A percentile compares a stretch with the other conserved stretches of the same genome.
Evolutionary conservation across 2,113 vertebrate genomes (phyloP).

Genomic region (Ivindomyrus marchei): DNA sequence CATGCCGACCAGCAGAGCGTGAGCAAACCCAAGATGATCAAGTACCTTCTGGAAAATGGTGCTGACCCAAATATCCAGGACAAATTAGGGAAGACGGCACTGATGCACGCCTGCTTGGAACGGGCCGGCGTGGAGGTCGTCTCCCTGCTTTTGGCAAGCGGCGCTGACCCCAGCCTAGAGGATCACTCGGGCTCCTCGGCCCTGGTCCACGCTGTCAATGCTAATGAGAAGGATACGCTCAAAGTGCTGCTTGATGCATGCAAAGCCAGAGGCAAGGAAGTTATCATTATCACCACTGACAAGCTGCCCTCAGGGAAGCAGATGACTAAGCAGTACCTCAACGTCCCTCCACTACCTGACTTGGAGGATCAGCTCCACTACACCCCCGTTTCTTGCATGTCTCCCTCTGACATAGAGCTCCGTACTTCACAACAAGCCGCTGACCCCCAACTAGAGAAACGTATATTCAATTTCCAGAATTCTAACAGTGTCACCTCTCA

Average conservation of each 20-base stretch:
- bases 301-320: conserved; percentile 69
- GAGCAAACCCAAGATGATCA: conserved; percentile 79
- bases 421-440: conserved; percentile 41
- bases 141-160: conserved; percentile 66
- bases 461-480: conserved; percentile 54
- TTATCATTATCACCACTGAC: conserved; percentile 83
- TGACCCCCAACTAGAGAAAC: conserved; percentile 46
- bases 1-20: conserved; percentile 75
- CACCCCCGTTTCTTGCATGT: conserved; percentile 46
- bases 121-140: conserved; percentile 71
- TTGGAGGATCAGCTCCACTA: conserved; percentile 51
- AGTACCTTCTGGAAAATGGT: conserved; percentile 81
- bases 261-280: conserved; percentile 79
- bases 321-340: conserved; percentile 76
- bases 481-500: conserved; percentile 37
- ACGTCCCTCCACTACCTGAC: conserved; percentile 67
- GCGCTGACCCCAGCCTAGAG: conserved; percentile 81
- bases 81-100: conserved; percentile 78
- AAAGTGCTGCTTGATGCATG: conserved; percentile 74
- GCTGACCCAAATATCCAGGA: conserved; percentile 92
- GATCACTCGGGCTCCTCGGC: conserved; percentile 75
- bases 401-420: conserved; percentile 62
- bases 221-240: conserved; percentile 71
- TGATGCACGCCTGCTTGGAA: conserved; percentile 83
- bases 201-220: conserved; percentile 76